phyloP scores from a whole-genome alignment of 2,797 vertebrate species.

The Sebastes nivosus region DNA sequence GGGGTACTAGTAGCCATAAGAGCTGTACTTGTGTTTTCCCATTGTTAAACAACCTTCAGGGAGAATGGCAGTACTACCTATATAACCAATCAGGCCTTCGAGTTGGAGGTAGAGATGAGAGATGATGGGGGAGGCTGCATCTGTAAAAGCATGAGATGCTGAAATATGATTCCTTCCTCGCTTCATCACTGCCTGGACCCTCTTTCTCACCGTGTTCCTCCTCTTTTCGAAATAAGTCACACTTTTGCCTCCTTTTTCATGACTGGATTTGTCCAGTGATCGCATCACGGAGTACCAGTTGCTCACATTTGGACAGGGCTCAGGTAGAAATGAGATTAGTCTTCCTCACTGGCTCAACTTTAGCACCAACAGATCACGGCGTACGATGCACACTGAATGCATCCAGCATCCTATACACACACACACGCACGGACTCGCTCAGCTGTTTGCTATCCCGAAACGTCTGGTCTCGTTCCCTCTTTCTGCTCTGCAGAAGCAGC shows the following conservation, averaged over 20 bases:
- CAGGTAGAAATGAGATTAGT: conserved; percentile 14
- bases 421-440: conserved; percentile 7
- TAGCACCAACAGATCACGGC: conserved; percentile 21
- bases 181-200: not conserved
- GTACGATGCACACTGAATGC: conserved; percentile 26
- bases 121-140: conserved; percentile 1
- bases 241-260: conserved; percentile 7
- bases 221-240: conserved; percentile 9
- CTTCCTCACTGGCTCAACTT: conserved; percentile 38
- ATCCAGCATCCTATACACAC: conserved; percentile 39
- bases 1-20: not conserved
- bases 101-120: conserved; percentile 1
- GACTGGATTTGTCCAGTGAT: conserved; percentile 1
- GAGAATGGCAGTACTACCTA: conserved; percentile 35
- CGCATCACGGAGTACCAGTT: conserved; percentile 5
- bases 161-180: not conserved
- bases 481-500: conserved; percentile 72
- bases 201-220: not conserved
- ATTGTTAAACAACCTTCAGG: conserved; percentile 71
- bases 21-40: conserved; percentile 46
- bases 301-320: conserved; percentile 23
- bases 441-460: conserved; percentile 53
- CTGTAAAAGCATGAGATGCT: not conserved
- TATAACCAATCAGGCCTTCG: conserved; percentile 48
- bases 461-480: conserved; percentile 59